phyloP scores from a whole-genome alignment of 1,140 invertebrate species.

The Hirudo medicinalis region DNA sequence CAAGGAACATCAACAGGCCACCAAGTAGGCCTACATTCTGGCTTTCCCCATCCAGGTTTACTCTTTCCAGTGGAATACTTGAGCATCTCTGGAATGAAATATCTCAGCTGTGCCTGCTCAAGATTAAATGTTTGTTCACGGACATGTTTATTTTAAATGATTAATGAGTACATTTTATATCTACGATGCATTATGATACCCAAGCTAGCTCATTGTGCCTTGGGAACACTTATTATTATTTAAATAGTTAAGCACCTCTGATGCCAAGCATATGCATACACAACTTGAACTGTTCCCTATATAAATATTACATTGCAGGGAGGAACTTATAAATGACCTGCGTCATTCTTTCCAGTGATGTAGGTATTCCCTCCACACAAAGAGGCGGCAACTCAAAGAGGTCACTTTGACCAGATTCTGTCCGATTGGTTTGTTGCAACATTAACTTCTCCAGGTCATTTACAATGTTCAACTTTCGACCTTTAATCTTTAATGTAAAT shows the following conservation, averaged over 20 bases:
- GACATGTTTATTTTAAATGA: too few relatives aligned
- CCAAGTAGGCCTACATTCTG: constrained; percentile 85
- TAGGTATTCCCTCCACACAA: constrained; percentile 89
- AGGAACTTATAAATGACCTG: constrained; percentile 44
- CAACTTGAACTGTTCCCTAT: not conserved
- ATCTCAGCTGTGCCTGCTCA: constrained; percentile 65
- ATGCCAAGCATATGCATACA: not conserved
- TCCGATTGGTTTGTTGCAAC: constrained; percentile 81
- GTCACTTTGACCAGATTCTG: constrained; percentile 75
- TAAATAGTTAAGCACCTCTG: not conserved
- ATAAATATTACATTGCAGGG: not conserved
- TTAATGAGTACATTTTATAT: not conserved
- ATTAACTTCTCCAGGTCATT: constrained; percentile 81
- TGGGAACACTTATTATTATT: not conserved
- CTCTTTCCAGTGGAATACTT: constrained; percentile 91
- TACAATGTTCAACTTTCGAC: constrained; percentile 56
- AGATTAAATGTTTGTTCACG: constrained; percentile 3
- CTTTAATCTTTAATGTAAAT: constrained; percentile 15
- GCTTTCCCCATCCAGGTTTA: constrained; percentile 91
- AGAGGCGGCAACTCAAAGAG: constrained; percentile 86
- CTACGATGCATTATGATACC: too few relatives aligned
- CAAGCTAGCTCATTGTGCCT: not conserved
- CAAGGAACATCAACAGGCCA: constrained; percentile 93
- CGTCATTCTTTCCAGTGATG: constrained; percentile 96
- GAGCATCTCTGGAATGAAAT: constrained; percentile 92